These are phyloP conservation scores for Diadema setosum DNA, from an alignment of 35 echinoderm and acorn worm genomes.

Conservation along the genomic window DNA sequence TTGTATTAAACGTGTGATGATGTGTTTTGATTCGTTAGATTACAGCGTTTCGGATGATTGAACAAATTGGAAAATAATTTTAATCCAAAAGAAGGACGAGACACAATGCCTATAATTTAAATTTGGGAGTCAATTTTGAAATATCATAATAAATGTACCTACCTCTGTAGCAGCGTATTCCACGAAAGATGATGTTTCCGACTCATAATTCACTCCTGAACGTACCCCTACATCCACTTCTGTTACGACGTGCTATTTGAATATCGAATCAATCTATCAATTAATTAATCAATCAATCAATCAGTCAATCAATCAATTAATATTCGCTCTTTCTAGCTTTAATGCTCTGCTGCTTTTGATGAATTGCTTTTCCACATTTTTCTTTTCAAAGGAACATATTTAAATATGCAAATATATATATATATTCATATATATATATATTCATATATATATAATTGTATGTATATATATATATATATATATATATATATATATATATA, in stretches of 20 bases:
- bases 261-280: not conserved
- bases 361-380: no score
- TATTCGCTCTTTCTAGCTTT: no score
- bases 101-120: not conserved
- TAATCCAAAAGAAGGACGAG: no score
- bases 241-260: not conserved
- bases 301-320: no score
- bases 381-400: no score
- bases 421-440: no score
- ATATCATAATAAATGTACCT: not conserved
- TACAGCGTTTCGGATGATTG: not conserved
- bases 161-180: not conserved
- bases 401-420: no score
- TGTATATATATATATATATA: no score
- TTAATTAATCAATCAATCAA: not conserved
- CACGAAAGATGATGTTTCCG: not conserved
- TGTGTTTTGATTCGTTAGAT: not conserved
- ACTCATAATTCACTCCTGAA: not conserved
- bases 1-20: no score
- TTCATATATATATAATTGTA: no score
- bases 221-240: not conserved
- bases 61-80: not conserved
- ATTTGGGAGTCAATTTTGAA: not conserved
- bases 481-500: no score
- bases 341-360: no score